Evolutionary conservation across 2,113 vertebrate species (phyloP).

Genomic region (Blennius ocellaris): DNA sequence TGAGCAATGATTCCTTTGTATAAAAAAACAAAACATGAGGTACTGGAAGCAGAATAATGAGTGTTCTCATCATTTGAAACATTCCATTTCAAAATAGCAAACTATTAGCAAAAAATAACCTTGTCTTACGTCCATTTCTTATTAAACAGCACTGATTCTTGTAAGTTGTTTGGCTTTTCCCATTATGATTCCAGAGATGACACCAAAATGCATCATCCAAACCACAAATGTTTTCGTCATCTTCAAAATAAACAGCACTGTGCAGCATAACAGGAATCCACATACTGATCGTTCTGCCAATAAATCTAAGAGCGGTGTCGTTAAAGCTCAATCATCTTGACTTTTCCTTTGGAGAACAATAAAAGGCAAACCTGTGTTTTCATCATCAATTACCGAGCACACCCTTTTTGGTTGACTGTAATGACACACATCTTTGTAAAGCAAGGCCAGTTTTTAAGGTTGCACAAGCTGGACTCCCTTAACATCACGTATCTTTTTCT

Average conservation of each 20-base stretch:
- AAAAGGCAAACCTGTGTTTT: conserved; percentile 59
- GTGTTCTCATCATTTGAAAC: conserved; percentile 23
- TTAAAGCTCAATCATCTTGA: conserved; percentile 62
- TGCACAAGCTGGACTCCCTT: conserved; percentile 70
- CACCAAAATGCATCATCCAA: conserved; percentile 57
- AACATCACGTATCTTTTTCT: conserved; percentile 64
- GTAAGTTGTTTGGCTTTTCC: conserved; percentile 59
- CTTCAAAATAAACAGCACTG: conserved; percentile 49
- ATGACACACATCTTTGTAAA: conserved; percentile 62
- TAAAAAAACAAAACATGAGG: not conserved
- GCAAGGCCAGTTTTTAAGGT: conserved; percentile 58
- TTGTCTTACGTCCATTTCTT: conserved; percentile 21
- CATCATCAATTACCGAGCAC: conserved; percentile 49
- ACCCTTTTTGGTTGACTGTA: conserved; percentile 51
- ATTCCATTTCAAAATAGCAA: conserved; percentile 25
- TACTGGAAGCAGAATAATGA: conserved; percentile 31
- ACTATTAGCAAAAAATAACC: conserved; percentile 13
- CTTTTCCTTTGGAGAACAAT: conserved; percentile 41
- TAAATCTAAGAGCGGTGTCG: conserved; percentile 64
- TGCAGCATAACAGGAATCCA: conserved; percentile 63
- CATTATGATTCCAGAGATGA: conserved; percentile 55
- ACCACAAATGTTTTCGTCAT: conserved; percentile 62
- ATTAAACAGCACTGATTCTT: conserved; percentile 59
- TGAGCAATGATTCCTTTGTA: not conserved
- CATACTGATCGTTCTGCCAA: conserved; percentile 50